These are phyloP conservation scores for Sarcophaga variegata DNA, from an alignment of 2,888 invertebrate species.

Conservation along the genomic window DNA sequence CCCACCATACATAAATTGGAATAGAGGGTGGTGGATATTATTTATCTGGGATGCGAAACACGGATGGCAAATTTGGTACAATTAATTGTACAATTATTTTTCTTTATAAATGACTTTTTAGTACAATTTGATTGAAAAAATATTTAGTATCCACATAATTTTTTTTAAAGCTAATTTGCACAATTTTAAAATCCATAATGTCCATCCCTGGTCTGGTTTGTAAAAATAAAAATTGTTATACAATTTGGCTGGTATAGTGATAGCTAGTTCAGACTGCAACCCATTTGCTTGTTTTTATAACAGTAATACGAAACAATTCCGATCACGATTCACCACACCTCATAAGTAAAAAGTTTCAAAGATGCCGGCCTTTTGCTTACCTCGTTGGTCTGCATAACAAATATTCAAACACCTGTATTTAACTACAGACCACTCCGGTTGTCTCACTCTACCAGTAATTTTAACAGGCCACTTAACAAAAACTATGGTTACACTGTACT, in stretches of 20 bases:
- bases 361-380: slow-evolving; percentile 23
- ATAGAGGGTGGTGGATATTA: too few relatives aligned
- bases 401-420: slow-evolving; percentile 45
- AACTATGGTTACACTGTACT: slow-evolving; percentile 54
- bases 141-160: too few relatives aligned
- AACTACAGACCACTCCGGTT: not conserved
- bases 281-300: not conserved
- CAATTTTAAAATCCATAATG: too few relatives aligned
- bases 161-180: too few relatives aligned
- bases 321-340: slow-evolving; percentile 21
- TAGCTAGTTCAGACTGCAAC: slow-evolving; percentile 37
- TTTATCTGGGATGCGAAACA: too few relatives aligned
- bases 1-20: too few relatives aligned
- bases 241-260: not conserved
- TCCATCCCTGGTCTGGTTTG: too few relatives aligned
- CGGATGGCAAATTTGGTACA: too few relatives aligned
- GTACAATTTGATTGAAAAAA: too few relatives aligned
- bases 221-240: too few relatives aligned
- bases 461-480: slow-evolving; percentile 29
- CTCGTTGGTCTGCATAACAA: not conserved
- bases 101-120: too few relatives aligned
- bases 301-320: not conserved
- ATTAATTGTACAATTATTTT: too few relatives aligned
- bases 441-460: slow-evolving; percentile 26
- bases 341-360: not conserved